Conservation (phyloP, 37 sponge, comb jelly and placozoan genomes). For the Ianthella basta region DNA sequence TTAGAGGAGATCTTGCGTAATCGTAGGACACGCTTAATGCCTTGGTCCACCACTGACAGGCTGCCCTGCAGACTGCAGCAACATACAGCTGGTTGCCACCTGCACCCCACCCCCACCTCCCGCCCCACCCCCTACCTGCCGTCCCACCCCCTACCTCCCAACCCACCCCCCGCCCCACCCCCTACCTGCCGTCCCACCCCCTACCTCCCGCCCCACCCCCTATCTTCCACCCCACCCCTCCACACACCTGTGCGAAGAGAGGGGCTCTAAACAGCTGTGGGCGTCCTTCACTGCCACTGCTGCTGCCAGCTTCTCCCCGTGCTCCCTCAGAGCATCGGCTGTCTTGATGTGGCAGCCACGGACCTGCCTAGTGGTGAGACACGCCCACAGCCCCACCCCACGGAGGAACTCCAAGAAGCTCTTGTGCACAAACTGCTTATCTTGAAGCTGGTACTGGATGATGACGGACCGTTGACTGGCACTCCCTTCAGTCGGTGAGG, state of each 20-base stretch:
- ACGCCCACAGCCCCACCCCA: conserved; percentile 59
- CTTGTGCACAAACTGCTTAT: conserved; percentile 75
- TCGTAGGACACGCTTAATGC: conserved; percentile 30
- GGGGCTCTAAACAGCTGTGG: conserved; percentile 36
- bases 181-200: not conserved
- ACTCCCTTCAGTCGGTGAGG: not conserved
- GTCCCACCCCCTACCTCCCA: not conserved
- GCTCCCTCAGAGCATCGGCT: conserved; percentile 57
- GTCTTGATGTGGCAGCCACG: conserved; percentile 39
- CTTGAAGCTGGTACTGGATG: conserved; percentile 78
- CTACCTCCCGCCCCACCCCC: not conserved
- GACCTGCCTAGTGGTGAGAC: conserved; percentile 36
- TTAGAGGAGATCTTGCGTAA: conserved; percentile 3
- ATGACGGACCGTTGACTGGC: conserved; percentile 48
- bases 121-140: no score
- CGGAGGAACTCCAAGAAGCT: conserved; percentile 62
- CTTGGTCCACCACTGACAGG: conserved; percentile 16
- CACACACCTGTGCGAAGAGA: conserved; percentile 47
- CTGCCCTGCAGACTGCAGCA: not conserved
- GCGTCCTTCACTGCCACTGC: conserved; percentile 60
- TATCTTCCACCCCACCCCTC: no score
- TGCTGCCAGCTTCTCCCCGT: conserved; percentile 79
- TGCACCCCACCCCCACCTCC: not conserved
- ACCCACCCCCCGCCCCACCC: not conserved
- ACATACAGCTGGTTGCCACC: no score